phyloP scores from a whole-genome alignment of 2,797 vertebrate species.

The Rhinophrynus dorsalis region DNA sequence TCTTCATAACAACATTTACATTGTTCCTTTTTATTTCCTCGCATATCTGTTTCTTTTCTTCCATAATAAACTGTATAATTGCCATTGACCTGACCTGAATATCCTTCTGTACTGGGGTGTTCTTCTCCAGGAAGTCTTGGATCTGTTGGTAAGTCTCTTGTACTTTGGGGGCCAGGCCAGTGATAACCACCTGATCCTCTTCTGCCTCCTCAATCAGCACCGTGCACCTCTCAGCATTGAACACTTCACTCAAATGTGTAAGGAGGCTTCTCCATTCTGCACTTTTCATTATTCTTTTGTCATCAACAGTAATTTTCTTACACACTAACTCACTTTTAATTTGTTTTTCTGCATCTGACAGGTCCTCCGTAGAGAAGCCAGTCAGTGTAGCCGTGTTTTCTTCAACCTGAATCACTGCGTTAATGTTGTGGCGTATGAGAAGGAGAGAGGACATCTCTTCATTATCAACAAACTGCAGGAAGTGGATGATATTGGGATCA shows the following conservation, averaged over 20 bases:
- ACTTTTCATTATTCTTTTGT: constrained; percentile 58
- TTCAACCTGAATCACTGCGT: constrained; percentile 66
- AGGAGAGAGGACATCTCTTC: constrained; percentile 66
- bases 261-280: constrained; percentile 66
- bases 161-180: constrained; percentile 70
- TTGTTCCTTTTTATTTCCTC: constrained; percentile 57
- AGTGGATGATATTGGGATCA: constrained; percentile 61
- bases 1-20: constrained; percentile 59
- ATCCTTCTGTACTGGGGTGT: constrained; percentile 58
- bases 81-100: constrained; percentile 58
- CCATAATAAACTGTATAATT: constrained; percentile 66
- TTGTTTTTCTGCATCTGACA: constrained; percentile 70
- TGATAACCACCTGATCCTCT: constrained; percentile 53
- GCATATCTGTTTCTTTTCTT: constrained; percentile 57
- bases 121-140: constrained; percentile 64
- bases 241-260: constrained; percentile 49
- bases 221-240: constrained; percentile 56
- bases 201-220: constrained; percentile 55
- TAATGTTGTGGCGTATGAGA: constrained; percentile 70
- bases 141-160: constrained; percentile 59
- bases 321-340: constrained; percentile 58
- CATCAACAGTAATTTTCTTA: constrained; percentile 60
- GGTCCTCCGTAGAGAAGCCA: constrained; percentile 54
- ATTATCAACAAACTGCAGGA: constrained; percentile 64
- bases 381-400: constrained; percentile 58